Evolutionary conservation across 2,797 vertebrate genomes (phyloP), one percentile per base, ranked within the genome.

Genomic region (Rhyacichthys aspro): DNA sequence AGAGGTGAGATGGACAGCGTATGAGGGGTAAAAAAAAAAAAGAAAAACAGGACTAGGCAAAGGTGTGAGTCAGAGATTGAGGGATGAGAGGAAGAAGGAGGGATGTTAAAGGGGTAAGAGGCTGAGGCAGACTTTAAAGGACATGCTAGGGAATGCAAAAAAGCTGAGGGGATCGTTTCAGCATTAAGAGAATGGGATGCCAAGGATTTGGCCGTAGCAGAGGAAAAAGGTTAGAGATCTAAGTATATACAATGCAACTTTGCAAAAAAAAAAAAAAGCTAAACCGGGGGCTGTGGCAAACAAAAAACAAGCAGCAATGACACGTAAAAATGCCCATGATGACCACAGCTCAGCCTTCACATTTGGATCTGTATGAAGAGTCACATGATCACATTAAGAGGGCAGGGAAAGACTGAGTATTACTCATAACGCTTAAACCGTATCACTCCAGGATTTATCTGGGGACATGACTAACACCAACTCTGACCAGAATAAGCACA

Each of bases 1-100:
- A 73, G 74, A 81, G 82, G 87, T 80, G 78, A 83, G 70, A 57
- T 70, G 74, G 79, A 78, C 58, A 59, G 79, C 58, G 58, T 67
- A 76, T 70, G 76, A 78, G 69, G 67, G 56, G 63, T 43, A 67
- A 61, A 69, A 62, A 58, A 38, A 60, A 52, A 49, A 47, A 10
- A n/a, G n/a, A n/a, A 62, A 80, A 86, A 88, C 84, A 86, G 88
- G 73, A 60, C 55, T 1, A 5, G 70, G 48, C 43, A 63, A 71
- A 78, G 71, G 70, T 78, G 81, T 28, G 48, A 44, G 60, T 57
- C 46, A 48, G 59, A 82, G 81, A 86, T 71, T 82, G 65, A 45
- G 56, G 76, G 48, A 59, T 43, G 70, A 74, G 62, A 7, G 16
- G 56, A 55, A 42, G 33, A 42, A 36, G 49, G 49, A 57, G 50